These are phyloP conservation scores for Scyliorhinus canicula DNA, from an alignment of 2,797 vertebrate genomes.

Conservation along the genomic window DNA sequence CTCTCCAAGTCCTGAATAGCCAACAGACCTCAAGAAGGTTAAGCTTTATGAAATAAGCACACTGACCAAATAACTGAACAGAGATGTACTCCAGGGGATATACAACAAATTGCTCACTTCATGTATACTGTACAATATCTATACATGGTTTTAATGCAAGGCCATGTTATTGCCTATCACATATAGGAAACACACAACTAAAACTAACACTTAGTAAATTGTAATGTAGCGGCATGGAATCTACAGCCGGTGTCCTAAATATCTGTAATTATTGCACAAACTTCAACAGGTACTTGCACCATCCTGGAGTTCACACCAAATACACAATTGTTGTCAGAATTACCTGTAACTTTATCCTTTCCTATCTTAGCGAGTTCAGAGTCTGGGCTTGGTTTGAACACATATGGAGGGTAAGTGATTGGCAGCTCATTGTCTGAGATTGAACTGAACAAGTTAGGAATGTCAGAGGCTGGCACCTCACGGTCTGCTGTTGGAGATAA, in stretches of 20 bases:
- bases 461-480: neutral
- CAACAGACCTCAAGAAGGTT: neutral
- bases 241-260: too few species aligned
- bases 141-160: neutral
- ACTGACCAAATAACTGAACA: neutral
- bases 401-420: neutral
- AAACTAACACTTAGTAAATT: neutral
- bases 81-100: neutral
- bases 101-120: neutral
- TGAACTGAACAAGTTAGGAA: neutral
- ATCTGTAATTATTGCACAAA: neutral
- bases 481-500: neutral
- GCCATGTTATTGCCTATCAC: neutral
- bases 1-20: neutral
- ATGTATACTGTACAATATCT: too few species aligned
- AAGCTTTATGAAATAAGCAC: neutral
- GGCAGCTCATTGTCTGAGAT: neutral
- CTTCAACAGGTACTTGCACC: neutral
- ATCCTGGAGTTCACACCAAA: neutral
- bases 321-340: constrained; percentile 2
- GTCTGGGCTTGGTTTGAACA: neutral
- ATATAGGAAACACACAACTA: neutral
- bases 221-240: neutral
- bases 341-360: constrained; percentile 8
- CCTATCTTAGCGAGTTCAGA: neutral